These are phyloP conservation scores for Drosophila azteca DNA, from an alignment of 1,140 invertebrate species.

Conservation along the genomic window DNA sequence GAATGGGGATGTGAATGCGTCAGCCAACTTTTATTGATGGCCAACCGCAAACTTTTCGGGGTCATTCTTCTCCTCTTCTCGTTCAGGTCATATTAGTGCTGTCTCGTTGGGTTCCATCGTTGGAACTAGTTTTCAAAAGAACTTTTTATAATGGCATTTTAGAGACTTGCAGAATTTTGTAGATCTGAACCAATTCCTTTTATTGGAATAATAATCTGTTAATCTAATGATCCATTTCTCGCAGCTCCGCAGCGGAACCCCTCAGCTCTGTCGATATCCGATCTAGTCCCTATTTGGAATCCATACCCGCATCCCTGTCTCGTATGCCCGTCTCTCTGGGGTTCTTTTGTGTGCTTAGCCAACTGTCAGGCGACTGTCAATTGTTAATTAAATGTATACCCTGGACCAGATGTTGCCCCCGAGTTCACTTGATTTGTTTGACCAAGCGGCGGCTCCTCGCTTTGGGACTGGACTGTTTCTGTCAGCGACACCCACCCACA, in stretches of 20 bases:
- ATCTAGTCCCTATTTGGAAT: too few relatives aligned
- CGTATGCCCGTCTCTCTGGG: too few relatives aligned
- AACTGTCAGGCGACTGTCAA: slow-evolving; percentile 71
- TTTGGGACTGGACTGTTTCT: slow-evolving; percentile 1
- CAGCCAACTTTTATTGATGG: slow-evolving; percentile 68
- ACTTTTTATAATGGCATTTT: too few relatives aligned
- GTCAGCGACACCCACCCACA: slow-evolving; percentile 14
- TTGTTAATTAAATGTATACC: slow-evolving; percentile 72
- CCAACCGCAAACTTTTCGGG: slow-evolving; percentile 45
- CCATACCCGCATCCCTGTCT: neutral
- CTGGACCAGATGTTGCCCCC: slow-evolving; percentile 39
- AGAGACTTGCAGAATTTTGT: too few relatives aligned
- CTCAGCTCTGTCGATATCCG: neutral
- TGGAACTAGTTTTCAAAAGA: slow-evolving; percentile 13
- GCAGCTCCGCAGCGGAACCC: too few relatives aligned
- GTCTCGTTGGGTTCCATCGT: too few relatives aligned
- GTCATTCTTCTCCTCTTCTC: slow-evolving; percentile 21
- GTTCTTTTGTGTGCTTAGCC: slow-evolving; percentile 43
- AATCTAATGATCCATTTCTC: too few relatives aligned
- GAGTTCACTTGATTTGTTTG: slow-evolving; percentile 66
- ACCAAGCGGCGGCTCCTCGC: slow-evolving; percentile 2
- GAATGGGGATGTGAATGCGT: slow-evolving; percentile 6
- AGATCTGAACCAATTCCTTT: too few relatives aligned
- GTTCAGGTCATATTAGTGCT: too few relatives aligned
- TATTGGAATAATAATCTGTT: too few relatives aligned